These are phyloP conservation scores for Dromius quadrimaculatus DNA, from an alignment of 2,888 invertebrate genomes.

Conservation along the genomic window DNA sequence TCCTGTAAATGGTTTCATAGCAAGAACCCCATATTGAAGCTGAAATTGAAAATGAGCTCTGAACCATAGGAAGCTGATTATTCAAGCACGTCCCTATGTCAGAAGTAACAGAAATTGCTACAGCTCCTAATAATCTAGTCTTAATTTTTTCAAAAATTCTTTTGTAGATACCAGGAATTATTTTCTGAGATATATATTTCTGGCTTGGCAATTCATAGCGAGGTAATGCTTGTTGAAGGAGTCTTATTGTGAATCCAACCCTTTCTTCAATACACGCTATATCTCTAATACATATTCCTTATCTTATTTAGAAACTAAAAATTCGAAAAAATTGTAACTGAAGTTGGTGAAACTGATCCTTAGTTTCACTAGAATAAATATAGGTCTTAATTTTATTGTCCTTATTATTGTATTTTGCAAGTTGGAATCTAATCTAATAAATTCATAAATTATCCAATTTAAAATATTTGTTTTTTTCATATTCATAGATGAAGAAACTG, in stretches of 20 bases:
- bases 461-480: constrained; percentile 38
- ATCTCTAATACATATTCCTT: too few relatives aligned
- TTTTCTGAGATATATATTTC: constrained; percentile 44
- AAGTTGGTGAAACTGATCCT: too few relatives aligned
- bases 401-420: too few relatives aligned
- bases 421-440: too few relatives aligned
- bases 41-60: constrained; percentile 15
- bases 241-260: constrained; percentile 58
- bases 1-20: constrained; percentile 56
- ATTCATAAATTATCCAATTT: constrained; percentile 25
- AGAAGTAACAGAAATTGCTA: not conserved
- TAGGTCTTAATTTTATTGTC: too few relatives aligned
- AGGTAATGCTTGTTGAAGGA: constrained; percentile 56
- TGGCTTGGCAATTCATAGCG: constrained; percentile 57
- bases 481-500: constrained; percentile 86
- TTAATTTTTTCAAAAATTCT: constrained; percentile 56
- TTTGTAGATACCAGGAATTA: constrained; percentile 52
- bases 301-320: too few relatives aligned
- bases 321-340: too few relatives aligned
- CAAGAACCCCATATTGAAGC: constrained; percentile 56
- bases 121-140: constrained; percentile 47
- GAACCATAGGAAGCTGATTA: constrained; percentile 55
- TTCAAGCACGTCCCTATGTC: not conserved
- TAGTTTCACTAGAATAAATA: too few relatives aligned
- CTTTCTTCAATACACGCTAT: constrained; percentile 59